phyloP scores from a whole-genome alignment of 2,888 invertebrate species.

The Drosophila kambysellisi region DNA sequence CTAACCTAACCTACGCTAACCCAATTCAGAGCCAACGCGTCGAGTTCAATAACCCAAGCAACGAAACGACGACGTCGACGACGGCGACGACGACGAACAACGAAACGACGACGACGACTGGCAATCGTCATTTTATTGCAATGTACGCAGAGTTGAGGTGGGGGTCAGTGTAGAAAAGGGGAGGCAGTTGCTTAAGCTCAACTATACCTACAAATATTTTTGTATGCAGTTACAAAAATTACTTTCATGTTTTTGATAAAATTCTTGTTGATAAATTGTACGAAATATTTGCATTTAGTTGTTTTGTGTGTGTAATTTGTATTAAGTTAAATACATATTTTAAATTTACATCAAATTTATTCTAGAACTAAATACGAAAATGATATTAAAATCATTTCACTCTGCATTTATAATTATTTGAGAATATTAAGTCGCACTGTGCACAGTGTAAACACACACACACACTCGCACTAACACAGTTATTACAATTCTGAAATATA shows the following conservation, averaged over 20 bases:
- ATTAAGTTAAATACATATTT: background rate
- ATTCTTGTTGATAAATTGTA: background rate
- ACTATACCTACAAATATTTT: constrained; percentile 38
- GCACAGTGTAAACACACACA: background rate
- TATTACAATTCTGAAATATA: constrained; percentile 72
- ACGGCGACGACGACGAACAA: constrained; percentile 3
- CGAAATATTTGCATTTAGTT: background rate
- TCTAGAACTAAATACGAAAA: background rate
- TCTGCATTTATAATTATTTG: background rate
- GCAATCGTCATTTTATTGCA: constrained; percentile 45
- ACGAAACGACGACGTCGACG: constrained; percentile 7
- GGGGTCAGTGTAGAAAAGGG: background rate
- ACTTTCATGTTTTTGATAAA: background rate
- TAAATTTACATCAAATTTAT: background rate
- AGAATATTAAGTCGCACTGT: background rate
- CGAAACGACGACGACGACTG: constrained; percentile 14
- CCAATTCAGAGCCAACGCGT: constrained; percentile 71
- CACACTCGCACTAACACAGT: constrained; percentile 8
- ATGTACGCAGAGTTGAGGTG: constrained; percentile 5
- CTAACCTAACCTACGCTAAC: constrained; percentile 78
- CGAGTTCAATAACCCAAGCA: constrained; percentile 71
- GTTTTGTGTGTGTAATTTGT: background rate
- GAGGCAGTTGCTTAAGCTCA: background rate
- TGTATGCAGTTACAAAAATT: constrained; percentile 16
- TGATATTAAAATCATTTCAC: background rate